Evolutionary conservation across 2,113 vertebrate species (phyloP), one percentile per base, ranked within the genome.

Genomic region (Malurus alboscapulatus): DNA sequence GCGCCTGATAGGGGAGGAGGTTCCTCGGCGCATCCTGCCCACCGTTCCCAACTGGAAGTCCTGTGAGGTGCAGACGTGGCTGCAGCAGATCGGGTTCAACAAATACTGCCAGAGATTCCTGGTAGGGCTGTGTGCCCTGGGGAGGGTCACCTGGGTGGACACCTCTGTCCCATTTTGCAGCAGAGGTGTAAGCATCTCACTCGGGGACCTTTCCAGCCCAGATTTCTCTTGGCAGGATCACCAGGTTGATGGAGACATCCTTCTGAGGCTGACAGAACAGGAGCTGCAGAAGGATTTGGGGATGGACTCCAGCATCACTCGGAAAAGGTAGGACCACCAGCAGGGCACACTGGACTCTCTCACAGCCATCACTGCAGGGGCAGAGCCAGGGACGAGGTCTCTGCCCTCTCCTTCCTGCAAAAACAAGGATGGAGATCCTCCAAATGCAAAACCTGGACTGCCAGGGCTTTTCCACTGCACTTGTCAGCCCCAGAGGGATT

Each of bases 1-100:
- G 85, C 97, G 92, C 25, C 97, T 98, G 97, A 98, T 99, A 97
- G 98, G 98, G 4, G 99, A 99, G 84, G 98, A 99, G 66, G 98
- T 99, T 50, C 99, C 99, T 0, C 97, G 97, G 53, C 98, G 98
- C 57, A 98, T 99, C 91, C 92, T 98, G 82, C 98, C 99, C 79
- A 98, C 98, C 0, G 99, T 99, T 76, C 98, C 99, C 92, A 99
- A 98, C 97, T 99, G 99, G 99, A 99, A 99, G 91, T 97, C 97
- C 50, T 97, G 97, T 0, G 99, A 99, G 89, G 99, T 99, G 84
- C 99, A 98, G 96, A 99, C 96, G 0, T 99, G 99, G 99, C 98
- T 99, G 87, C 99, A 99, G 97, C 99, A 99, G 97, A 98, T 99
- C 0, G 99, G 99, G 94, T 99, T 99, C 94, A 98, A 96, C 76